These are phyloP conservation scores for Pycnomerus fuliginosus DNA, from an alignment of 2,888 invertebrate species.

Conservation along the genomic window DNA sequence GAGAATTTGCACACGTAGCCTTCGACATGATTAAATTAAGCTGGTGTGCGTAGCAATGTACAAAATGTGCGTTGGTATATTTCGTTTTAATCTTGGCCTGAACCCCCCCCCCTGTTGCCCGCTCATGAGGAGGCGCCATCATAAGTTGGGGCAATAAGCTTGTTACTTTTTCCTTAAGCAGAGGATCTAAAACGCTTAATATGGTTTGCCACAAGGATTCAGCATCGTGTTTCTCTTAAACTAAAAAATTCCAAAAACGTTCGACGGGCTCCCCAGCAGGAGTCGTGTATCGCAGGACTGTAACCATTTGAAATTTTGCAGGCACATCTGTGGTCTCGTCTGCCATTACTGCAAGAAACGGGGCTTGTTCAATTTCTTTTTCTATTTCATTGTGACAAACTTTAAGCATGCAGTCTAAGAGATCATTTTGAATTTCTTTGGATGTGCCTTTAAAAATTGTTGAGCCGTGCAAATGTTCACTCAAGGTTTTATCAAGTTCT, in stretches of 20 bases:
- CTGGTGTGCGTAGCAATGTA: constrained; percentile 36
- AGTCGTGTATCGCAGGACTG: constrained; percentile 5
- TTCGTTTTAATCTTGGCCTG: constrained; percentile 30
- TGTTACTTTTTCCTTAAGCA: neutral
- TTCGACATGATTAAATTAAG: constrained; percentile 29
- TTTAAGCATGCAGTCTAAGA: constrained; percentile 13
- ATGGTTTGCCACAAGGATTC: constrained; percentile 1
- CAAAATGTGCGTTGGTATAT: constrained; percentile 24
- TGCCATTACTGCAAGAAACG: constrained; percentile 2
- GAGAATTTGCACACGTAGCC: constrained; percentile 15
- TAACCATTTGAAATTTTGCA: constrained; percentile 1
- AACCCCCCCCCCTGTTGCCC: constrained; percentile 25
- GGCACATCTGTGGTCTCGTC: constrained; percentile 11
- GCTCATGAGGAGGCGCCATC: constrained; percentile 32
- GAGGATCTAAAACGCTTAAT: neutral
- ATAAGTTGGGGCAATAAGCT: constrained; percentile 32
- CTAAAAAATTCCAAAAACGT: constrained; percentile 5
- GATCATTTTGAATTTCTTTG: constrained; percentile 21
- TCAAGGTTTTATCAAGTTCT: neutral
- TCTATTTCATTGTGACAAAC: constrained; percentile 7
- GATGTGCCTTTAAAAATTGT: constrained; percentile 20
- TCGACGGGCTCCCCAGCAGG: constrained; percentile 1
- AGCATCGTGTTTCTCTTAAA: neutral
- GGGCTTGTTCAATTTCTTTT: constrained; percentile 5
- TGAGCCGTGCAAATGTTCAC: constrained; percentile 8